Conservation (phyloP, 2,888 invertebrate genomes). For the Drosophila antonietae region DNA sequence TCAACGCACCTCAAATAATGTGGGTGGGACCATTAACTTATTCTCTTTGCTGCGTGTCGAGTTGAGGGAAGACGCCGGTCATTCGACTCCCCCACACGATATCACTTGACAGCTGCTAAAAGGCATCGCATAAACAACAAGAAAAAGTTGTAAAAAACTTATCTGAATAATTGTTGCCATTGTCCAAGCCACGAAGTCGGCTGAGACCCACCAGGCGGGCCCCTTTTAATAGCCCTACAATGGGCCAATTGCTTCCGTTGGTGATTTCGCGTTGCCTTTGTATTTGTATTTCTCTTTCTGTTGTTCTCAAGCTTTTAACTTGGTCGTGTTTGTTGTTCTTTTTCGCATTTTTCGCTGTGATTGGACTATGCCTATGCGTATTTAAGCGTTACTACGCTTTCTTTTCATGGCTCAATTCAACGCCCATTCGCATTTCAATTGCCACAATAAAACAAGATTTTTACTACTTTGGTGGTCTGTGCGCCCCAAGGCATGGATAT, state of each 20-base stretch:
- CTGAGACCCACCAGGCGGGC: slow-evolving; percentile 26
- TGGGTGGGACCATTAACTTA: slow-evolving; percentile 23
- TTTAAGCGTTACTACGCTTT: slow-evolving; percentile 49
- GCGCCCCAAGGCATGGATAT: slow-evolving; percentile 32
- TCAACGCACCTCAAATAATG: slow-evolving; percentile 18
- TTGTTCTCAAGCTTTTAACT: slow-evolving; percentile 24
- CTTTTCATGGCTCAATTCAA: slow-evolving; percentile 75
- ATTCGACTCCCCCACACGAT: slow-evolving; percentile 17
- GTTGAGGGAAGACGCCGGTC: background rate
- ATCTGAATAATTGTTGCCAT: slow-evolving; percentile 70
- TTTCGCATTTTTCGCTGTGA: background rate
- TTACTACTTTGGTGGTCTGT: slow-evolving; percentile 68
- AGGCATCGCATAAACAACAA: slow-evolving; percentile 43
- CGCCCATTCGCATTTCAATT: slow-evolving; percentile 78
- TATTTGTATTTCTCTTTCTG: slow-evolving; percentile 20
- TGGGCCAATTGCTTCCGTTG: slow-evolving; percentile 57
- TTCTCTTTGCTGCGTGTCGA: background rate
- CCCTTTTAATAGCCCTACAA: slow-evolving; percentile 54
- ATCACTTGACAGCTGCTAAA: slow-evolving; percentile 53
- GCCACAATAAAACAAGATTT: slow-evolving; percentile 72
- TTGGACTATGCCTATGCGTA: slow-evolving; percentile 47
- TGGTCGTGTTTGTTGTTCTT: background rate
- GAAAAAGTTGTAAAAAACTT: slow-evolving; percentile 52
- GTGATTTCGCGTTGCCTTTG: slow-evolving; percentile 24
- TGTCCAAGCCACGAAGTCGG: slow-evolving; percentile 40